phyloP scores from a whole-genome alignment of 2,888 invertebrate species.

The Scotopteryx bipunctaria region DNA sequence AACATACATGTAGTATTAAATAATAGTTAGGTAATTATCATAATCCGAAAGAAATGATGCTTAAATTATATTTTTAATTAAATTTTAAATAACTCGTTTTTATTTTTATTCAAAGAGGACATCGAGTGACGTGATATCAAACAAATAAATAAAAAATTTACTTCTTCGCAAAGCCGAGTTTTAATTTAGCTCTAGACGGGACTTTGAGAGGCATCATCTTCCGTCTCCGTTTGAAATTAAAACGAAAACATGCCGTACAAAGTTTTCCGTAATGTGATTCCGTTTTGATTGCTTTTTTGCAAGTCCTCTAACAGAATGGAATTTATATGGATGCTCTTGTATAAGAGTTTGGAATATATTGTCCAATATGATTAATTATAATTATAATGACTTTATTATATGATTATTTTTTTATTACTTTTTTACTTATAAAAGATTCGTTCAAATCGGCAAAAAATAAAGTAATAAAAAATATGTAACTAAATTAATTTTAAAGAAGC shows the following conservation, averaged over 20 bases:
- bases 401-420: too few relatives aligned
- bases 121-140: not conserved
- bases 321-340: slow-evolving; percentile 19
- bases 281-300: slow-evolving; percentile 34
- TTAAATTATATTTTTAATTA: too few relatives aligned
- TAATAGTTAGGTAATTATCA: too few relatives aligned
- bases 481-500: too few relatives aligned
- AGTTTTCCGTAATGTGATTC: slow-evolving; percentile 46
- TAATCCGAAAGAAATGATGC: too few relatives aligned
- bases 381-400: not conserved
- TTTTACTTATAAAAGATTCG: too few relatives aligned
- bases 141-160: slow-evolving; percentile 13
- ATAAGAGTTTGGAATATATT: slow-evolving; percentile 3
- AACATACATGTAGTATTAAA: too few relatives aligned
- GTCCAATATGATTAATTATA: not conserved
- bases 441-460: too few relatives aligned
- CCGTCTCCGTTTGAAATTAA: slow-evolving; percentile 45
- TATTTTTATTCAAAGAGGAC: not conserved
- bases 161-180: slow-evolving; percentile 35
- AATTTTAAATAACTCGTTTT: too few relatives aligned
- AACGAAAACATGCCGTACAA: slow-evolving; percentile 37
- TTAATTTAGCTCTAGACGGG: slow-evolving; percentile 45
- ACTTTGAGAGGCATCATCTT: slow-evolving; percentile 46
- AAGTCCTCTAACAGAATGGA: slow-evolving; percentile 26
- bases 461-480: too few relatives aligned